Evolutionary conservation across 2,797 vertebrate species (phyloP).

Genomic region (Karalla daura): DNA sequence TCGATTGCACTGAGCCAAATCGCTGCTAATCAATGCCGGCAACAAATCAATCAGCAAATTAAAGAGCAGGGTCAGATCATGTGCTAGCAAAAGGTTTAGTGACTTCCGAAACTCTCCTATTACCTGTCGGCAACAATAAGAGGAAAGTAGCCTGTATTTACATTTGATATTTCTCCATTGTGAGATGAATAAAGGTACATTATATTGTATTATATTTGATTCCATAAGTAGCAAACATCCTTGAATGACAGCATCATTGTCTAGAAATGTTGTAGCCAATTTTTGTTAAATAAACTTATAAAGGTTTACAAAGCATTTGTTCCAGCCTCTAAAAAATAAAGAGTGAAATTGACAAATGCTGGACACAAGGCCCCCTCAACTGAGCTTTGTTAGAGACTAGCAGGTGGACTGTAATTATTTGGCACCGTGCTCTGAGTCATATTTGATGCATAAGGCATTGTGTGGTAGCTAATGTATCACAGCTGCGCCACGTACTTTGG

Average conservation of each 20-base stretch:
- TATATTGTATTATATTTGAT: too few species aligned
- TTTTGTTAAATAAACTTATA: not conserved
- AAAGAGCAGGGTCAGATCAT: too few species aligned
- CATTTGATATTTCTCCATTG: too few species aligned
- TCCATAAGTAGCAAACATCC: not conserved
- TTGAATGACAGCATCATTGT: not conserved
- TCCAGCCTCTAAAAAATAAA: constrained; percentile 4
- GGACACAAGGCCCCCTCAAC: constrained; percentile 31
- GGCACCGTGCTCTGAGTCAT: constrained; percentile 52
- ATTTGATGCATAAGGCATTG: constrained; percentile 43
- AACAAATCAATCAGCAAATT: too few species aligned
- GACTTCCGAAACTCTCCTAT: too few species aligned
- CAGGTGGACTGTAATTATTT: constrained; percentile 52
- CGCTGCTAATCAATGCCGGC: too few species aligned
- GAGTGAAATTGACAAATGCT: constrained; percentile 6
- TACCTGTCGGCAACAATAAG: too few species aligned
- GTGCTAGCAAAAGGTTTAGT: too few species aligned
- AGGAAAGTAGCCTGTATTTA: too few species aligned
- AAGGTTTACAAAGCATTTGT: not conserved
- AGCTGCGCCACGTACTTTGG: constrained; percentile 47
- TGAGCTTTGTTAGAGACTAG: constrained; percentile 32
- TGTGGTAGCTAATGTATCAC: constrained; percentile 37
- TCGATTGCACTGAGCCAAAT: too few species aligned
- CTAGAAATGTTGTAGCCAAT: not conserved
- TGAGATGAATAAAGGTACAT: too few species aligned